Conservation (phyloP, 2,888 invertebrate genomes). For the Diaphora mendica region DNA sequence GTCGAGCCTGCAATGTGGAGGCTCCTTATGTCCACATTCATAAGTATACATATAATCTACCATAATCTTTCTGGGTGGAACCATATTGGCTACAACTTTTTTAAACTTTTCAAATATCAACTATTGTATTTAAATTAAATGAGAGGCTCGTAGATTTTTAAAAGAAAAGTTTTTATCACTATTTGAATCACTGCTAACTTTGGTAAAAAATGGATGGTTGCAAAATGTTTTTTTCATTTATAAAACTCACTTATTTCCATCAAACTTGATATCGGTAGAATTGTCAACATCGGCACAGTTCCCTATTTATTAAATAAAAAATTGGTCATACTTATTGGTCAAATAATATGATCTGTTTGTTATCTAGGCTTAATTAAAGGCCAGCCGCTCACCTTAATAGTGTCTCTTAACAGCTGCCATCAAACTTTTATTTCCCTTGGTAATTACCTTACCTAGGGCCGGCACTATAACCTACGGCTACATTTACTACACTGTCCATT, state of each 20-base stretch:
- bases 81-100: not conserved
- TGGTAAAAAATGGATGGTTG: too few species aligned
- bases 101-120: not conserved
- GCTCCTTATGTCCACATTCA: constrained; percentile 18
- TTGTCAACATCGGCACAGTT: too few species aligned
- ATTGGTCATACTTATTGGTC: not conserved
- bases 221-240: too few species aligned
- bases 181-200: not conserved
- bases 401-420: not conserved
- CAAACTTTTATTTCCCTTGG: not conserved
- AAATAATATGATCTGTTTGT: not conserved
- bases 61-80: not conserved
- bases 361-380: not conserved
- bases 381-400: not conserved
- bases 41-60: constrained; percentile 12
- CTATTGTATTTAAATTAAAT: not conserved
- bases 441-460: not conserved
- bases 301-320: too few species aligned
- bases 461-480: constrained; percentile 18
- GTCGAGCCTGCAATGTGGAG: constrained; percentile 52
- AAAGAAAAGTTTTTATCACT: not conserved
- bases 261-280: too few species aligned
- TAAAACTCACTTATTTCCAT: too few species aligned
- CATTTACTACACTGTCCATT: constrained; percentile 14
- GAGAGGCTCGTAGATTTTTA: not conserved